These are phyloP conservation scores for Polydrusus tereticollis DNA, from an alignment of 2,888 invertebrate genomes.

Conservation along the genomic window DNA sequence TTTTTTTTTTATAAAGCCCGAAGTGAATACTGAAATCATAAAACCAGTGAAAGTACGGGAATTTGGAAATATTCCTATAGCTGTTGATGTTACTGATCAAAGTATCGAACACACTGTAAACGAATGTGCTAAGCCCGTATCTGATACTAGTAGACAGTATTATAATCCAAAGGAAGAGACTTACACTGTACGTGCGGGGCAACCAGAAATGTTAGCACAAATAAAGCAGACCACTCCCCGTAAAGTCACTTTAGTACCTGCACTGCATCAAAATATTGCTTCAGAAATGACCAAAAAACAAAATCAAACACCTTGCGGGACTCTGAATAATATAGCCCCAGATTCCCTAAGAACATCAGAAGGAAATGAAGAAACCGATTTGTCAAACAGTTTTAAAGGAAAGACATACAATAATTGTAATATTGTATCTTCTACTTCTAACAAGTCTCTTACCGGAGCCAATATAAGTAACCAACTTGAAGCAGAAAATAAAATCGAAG, in stretches of 20 bases:
- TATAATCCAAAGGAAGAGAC: not conserved
- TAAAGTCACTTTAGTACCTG: no score
- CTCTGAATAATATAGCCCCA: no score
- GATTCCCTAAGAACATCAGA: no score
- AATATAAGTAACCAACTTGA: no score
- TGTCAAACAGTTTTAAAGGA: no score
- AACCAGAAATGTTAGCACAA: not conserved
- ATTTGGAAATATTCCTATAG: constrained; percentile 29
- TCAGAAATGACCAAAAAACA: not conserved
- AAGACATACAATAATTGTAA: no score
- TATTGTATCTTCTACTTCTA: no score
- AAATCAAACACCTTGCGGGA: not conserved
- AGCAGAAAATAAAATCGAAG: no score
- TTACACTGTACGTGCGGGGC: not conserved
- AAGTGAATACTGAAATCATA: not conserved
- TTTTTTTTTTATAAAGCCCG: not conserved
- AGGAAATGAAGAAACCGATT: no score
- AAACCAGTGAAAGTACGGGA: constrained; percentile 3
- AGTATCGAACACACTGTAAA: constrained; percentile 1
- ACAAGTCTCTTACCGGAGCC: not conserved
- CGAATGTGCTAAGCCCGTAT: not conserved
- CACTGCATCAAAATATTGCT: not conserved
- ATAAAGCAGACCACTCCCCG: not conserved
- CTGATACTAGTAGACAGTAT: not conserved
- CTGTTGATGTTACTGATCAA: constrained; percentile 11